These are phyloP conservation scores for Octodon degus DNA, from an alignment of 2,113 vertebrate species.

Conservation along the genomic window DNA sequence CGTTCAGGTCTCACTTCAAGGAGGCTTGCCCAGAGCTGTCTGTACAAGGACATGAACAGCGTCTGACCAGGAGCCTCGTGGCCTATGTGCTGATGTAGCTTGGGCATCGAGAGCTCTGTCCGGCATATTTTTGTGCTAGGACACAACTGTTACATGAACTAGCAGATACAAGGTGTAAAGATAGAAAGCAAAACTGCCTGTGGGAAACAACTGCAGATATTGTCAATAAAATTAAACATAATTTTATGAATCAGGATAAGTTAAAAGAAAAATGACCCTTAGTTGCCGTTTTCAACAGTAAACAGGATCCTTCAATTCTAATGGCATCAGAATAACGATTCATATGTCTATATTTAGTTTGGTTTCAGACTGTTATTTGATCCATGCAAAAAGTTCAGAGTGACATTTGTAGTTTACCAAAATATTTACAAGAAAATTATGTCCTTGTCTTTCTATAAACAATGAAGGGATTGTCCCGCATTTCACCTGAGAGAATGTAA, in stretches of 20 bases:
- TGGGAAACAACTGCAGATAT: not conserved
- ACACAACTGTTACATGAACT: not conserved
- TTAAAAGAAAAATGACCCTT: conserved; percentile 26
- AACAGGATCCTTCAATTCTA: not conserved
- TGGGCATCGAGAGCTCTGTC: not conserved
- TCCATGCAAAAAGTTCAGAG: conserved; percentile 45
- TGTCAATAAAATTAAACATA: not conserved
- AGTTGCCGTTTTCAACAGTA: not conserved
- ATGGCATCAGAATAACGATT: conserved; percentile 34
- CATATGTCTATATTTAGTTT: not conserved
- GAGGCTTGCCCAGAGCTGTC: not conserved
- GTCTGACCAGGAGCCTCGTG: not conserved
- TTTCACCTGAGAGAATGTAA: not conserved
- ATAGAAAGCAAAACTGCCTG: not conserved
- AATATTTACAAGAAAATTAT: conserved; percentile 48
- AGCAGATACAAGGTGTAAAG: not conserved
- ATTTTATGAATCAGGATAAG: not conserved
- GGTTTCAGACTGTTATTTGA: conserved; percentile 41
- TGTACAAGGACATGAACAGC: not conserved
- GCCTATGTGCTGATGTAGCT: not conserved
- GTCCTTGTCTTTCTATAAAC: conserved; percentile 13
- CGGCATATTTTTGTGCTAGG: not conserved
- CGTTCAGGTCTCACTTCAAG: not conserved
- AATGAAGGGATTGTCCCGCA: not conserved
- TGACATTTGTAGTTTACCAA: conserved; percentile 24